phyloP scores from a whole-genome alignment of 2,888 invertebrate species.

The Camptogramma bilineatum region DNA sequence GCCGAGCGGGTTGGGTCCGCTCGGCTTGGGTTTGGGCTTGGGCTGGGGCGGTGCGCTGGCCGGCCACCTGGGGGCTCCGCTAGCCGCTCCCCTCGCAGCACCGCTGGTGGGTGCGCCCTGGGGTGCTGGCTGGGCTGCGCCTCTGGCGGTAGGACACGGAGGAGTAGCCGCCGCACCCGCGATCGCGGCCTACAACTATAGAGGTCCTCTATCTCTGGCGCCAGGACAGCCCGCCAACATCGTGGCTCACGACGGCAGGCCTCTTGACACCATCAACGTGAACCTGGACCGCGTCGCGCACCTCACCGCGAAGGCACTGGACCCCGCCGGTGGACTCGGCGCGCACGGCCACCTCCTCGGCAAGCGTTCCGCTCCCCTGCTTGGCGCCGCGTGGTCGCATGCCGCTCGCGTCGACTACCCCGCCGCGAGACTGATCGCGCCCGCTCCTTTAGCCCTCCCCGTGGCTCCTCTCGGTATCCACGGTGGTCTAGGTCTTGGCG shows the following conservation, averaged over 20 bases:
- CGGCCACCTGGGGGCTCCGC: constrained; percentile 54
- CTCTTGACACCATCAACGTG: constrained; percentile 78
- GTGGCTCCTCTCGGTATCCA: constrained; percentile 49
- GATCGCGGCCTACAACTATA: constrained; percentile 72
- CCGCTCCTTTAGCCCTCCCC: constrained; percentile 54
- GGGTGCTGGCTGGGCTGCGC: constrained; percentile 48
- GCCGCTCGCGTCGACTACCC: constrained; percentile 59
- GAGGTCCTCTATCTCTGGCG: constrained; percentile 69
- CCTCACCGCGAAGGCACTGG: constrained; percentile 70
- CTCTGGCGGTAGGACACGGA: constrained; percentile 45
- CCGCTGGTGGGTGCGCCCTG: constrained; percentile 44
- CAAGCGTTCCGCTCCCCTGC: constrained; percentile 70
- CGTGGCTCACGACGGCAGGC: constrained; percentile 76
- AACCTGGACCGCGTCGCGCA: constrained; percentile 78
- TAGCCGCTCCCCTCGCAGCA: constrained; percentile 54
- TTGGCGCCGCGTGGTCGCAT: constrained; percentile 61
- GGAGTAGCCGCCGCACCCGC: constrained; percentile 58
- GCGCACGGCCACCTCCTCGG: constrained; percentile 56
- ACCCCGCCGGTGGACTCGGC: constrained; percentile 57
- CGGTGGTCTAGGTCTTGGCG: constrained; percentile 40
- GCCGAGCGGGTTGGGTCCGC: constrained; percentile 59
- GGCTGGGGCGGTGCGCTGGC: constrained; percentile 59
- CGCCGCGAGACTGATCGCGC: constrained; percentile 53
- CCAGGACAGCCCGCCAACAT: constrained; percentile 73
- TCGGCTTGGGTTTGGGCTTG: constrained; percentile 42